Conservation (phyloP, 2,797 vertebrate species). For the Xenops minutus region DNA sequence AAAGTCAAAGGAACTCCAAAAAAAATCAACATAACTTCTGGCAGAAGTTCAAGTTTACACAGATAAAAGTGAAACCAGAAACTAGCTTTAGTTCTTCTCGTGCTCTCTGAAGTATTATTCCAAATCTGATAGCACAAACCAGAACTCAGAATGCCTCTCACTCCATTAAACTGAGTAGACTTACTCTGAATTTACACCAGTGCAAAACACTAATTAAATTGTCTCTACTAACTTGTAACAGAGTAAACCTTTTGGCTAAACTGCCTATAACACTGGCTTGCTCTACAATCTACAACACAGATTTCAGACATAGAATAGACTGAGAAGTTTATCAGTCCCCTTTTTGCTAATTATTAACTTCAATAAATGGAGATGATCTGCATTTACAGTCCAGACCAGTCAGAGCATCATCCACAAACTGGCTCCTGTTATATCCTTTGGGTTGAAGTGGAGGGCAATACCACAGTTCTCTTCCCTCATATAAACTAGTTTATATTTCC, state of each 20-base stretch:
- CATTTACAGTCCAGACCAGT: neutral
- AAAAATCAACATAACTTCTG: neutral
- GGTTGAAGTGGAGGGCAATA: neutral
- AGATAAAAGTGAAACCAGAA: constrained; percentile 1
- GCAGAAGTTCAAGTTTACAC: neutral
- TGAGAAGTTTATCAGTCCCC: neutral
- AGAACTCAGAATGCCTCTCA: neutral
- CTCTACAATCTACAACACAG: neutral
- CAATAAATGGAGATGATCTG: neutral
- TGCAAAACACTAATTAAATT: constrained; percentile 5
- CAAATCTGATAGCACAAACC: neutral
- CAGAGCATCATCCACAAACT: neutral
- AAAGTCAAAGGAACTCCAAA: neutral
- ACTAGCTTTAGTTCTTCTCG: neutral
- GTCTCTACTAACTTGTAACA: neutral
- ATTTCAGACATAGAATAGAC: neutral
- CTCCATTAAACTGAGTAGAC: neutral
- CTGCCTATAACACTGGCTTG: neutral
- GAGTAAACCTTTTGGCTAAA: neutral
- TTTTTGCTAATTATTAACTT: neutral
- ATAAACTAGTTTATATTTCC: neutral
- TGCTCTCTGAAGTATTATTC: neutral
- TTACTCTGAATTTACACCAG: neutral
- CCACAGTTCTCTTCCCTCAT: neutral
- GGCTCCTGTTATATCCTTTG: neutral